These are phyloP conservation scores for Anas acuta DNA, from an alignment of 2,797 vertebrate genomes.

Conservation along the genomic window DNA sequence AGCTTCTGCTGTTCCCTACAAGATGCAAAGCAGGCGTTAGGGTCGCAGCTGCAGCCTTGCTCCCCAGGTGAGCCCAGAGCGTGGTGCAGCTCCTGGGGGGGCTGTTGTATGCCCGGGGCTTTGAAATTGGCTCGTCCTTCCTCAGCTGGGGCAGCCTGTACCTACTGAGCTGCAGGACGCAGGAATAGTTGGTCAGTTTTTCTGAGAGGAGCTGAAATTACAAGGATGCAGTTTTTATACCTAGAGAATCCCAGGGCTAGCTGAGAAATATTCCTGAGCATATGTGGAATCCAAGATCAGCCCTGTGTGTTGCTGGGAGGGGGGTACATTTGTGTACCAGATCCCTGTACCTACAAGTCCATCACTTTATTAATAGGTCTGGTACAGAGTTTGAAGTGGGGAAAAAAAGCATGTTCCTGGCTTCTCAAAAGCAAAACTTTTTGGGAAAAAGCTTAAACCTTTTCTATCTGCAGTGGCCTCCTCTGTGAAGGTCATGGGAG, in stretches of 20 bases:
- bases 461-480: accelerated
- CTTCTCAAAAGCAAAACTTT: background rate
- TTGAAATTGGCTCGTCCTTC: background rate
- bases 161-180: background rate
- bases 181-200: background rate
- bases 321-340: accelerated
- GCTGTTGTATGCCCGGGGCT: no score
- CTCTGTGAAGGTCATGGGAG: accelerated
- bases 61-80: accelerated
- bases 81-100: background rate
- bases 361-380: background rate
- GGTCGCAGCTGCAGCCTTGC: background rate
- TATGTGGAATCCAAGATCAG: accelerated
- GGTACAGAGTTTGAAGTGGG: background rate
- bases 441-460: background rate
- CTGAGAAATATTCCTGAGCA: background rate
- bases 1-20: accelerated
- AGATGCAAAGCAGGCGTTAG: accelerated
- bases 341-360: background rate
- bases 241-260: background rate
- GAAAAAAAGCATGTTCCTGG: background rate
- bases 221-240: accelerated
- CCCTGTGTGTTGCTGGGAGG: background rate
- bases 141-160: background rate
- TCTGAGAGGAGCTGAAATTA: background rate